A percentile compares a stretch with the other conserved stretches of the same genome.
phyloP scores from a whole-genome alignment of 2,888 invertebrate species.

The Habrosyne pyritoides region DNA sequence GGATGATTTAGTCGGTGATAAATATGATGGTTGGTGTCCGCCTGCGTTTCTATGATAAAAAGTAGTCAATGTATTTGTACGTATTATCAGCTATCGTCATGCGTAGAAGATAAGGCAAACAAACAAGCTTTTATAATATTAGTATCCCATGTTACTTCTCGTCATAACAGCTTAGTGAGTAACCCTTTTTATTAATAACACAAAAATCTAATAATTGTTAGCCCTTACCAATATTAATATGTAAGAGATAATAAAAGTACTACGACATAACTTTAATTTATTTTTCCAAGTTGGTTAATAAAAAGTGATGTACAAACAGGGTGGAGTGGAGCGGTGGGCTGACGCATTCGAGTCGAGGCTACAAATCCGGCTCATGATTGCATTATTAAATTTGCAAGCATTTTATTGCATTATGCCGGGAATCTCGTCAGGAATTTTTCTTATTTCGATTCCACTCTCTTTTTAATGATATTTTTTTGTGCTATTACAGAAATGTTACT shows the following conservation, averaged over 20 bases:
- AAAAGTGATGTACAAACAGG: conserved; percentile 19
- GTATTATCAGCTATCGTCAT: no score
- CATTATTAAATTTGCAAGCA: conserved; percentile 58
- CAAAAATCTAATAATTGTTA: no score
- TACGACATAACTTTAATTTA: conserved; percentile 18
- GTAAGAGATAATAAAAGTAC: background rate
- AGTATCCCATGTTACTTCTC: no score
- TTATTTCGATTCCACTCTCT: conserved; percentile 22
- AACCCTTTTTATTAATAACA: no score
- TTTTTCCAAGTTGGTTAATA: conserved; percentile 15
- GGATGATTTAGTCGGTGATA: no score
- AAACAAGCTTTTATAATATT: no score
- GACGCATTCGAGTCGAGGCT: conserved; percentile 35
- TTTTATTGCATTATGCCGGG: conserved; percentile 52
- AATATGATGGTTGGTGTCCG: no score
- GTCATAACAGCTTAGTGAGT: no score
- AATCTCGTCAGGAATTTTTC: conserved; percentile 32
- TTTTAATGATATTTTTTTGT: conserved; percentile 15
- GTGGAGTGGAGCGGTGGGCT: conserved; percentile 8
- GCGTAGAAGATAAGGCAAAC: no score
- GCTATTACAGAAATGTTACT: conserved; percentile 4
- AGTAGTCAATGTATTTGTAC: no score
- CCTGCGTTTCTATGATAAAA: no score
- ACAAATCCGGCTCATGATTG: conserved; percentile 55
- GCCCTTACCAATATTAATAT: background rate